Conservation (phyloP, 1,140 invertebrate genomes). For the Caenorhabditis remanei region DNA sequence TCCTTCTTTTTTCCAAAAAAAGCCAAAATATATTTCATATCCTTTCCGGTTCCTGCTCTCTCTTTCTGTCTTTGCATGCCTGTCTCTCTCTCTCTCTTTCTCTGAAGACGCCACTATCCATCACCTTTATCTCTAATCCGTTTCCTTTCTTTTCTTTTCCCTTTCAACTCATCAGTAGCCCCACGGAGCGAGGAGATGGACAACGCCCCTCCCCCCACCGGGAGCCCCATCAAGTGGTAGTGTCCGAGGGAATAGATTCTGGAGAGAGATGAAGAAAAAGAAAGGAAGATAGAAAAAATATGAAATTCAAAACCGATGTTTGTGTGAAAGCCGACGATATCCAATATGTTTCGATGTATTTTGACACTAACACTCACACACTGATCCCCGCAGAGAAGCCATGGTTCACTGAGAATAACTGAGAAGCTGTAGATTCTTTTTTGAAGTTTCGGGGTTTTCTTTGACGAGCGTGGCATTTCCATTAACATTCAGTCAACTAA, state of each 20-base stretch:
- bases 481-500: too few species aligned
- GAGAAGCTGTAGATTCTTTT: too few species aligned
- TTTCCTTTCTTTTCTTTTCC: not conserved
- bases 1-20: not conserved
- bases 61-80: not conserved
- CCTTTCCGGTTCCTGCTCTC: not conserved
- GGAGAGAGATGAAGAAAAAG: not conserved
- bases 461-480: too few species aligned
- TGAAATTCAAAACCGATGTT: constrained; percentile 51
- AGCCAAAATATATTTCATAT: not conserved
- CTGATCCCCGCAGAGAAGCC: not conserved
- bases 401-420: too few species aligned
- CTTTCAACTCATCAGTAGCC: constrained; percentile 1
- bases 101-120: too few species aligned
- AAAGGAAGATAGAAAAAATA: not conserved
- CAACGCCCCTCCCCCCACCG: not conserved
- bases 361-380: constrained; percentile 6
- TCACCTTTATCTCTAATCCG: too few species aligned
- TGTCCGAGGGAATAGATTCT: not conserved
- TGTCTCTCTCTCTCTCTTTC: not conserved
- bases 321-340: not conserved
- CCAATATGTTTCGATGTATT: constrained; percentile 47
- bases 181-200: not conserved
- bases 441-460: not conserved
- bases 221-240: not conserved